These are phyloP conservation scores for Chloebia gouldiae DNA, from an alignment of 2,113 vertebrate species.

Conservation along the genomic window DNA sequence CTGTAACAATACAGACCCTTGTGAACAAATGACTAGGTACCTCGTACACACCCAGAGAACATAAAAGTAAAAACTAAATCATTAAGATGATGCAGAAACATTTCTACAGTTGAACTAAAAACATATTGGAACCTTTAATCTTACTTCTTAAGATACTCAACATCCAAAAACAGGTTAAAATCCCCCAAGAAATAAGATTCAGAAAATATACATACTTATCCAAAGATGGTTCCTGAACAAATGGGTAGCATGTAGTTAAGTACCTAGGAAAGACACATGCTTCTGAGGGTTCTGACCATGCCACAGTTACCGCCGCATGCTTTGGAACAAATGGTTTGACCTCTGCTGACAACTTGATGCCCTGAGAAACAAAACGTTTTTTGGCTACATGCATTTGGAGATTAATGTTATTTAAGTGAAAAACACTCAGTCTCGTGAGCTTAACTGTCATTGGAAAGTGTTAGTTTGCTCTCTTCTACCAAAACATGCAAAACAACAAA, in stretches of 20 bases:
- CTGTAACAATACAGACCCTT: neutral
- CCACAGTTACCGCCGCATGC: constrained; percentile 40
- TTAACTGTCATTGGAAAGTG: neutral
- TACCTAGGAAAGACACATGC: constrained; percentile 67
- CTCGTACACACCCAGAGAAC: neutral
- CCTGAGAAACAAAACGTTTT: constrained; percentile 59
- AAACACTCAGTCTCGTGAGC: neutral
- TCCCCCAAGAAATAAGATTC: neutral
- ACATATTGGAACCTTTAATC: neutral
- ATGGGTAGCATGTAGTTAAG: constrained; percentile 66
- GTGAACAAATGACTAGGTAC: neutral
- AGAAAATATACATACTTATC: constrained; percentile 71
- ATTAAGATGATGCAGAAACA: fast-evolving
- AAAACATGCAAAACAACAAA: neutral
- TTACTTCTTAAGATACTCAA: neutral
- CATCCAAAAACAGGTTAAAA: neutral
- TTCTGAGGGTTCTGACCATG: constrained; percentile 71
- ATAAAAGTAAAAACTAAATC: neutral
- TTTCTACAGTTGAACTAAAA: neutral
- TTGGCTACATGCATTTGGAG: constrained; percentile 31
- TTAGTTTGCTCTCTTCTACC: neutral
- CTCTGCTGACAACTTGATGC: constrained; percentile 75
- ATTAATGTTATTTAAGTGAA: neutral
- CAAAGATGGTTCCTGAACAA: constrained; percentile 67
- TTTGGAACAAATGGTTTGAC: constrained; percentile 78